These are phyloP conservation scores for Buathra laborator DNA, from an alignment of 2,888 invertebrate genomes.

Conservation along the genomic window DNA sequence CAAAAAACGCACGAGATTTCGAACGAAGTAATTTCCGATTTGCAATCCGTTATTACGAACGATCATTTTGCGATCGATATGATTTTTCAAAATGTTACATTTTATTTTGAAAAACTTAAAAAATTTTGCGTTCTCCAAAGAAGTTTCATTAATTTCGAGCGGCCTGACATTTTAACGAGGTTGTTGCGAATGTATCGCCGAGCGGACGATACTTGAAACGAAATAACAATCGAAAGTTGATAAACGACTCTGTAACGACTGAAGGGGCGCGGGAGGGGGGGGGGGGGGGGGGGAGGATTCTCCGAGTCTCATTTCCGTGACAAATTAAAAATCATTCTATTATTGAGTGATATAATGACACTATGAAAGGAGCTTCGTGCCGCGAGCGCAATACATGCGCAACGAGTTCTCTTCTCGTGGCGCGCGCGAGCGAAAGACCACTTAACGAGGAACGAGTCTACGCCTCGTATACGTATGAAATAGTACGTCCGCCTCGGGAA, in stretches of 20 bases:
- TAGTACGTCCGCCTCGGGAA: constrained; percentile 60
- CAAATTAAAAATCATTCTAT: constrained; percentile 23
- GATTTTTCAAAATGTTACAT: not conserved
- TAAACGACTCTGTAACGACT: no score
- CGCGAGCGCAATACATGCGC: constrained; percentile 30
- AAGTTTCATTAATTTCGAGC: constrained; percentile 18
- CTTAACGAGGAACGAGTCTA: constrained; percentile 57
- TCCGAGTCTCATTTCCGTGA: not conserved
- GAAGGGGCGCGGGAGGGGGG: no score
- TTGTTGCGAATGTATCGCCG: not conserved
- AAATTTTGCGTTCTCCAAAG: constrained; percentile 20
- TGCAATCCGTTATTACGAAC: constrained; percentile 9
- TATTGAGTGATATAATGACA: constrained; percentile 41
- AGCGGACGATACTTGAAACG: not conserved
- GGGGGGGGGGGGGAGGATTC: not conserved
- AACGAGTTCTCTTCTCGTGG: not conserved
- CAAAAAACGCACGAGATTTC: not conserved
- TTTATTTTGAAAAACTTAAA: not conserved
- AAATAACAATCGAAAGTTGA: constrained; percentile 19
- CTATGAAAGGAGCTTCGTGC: constrained; percentile 30
- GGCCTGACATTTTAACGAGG: constrained; percentile 21
- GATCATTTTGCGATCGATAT: constrained; percentile 2
- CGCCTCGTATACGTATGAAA: constrained; percentile 55
- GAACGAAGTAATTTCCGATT: not conserved
- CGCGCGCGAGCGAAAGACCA: constrained; percentile 18